Base-by-base conservation (phyloP, 2,888 invertebrate species). In the Adelognathus sp. region DNA sequence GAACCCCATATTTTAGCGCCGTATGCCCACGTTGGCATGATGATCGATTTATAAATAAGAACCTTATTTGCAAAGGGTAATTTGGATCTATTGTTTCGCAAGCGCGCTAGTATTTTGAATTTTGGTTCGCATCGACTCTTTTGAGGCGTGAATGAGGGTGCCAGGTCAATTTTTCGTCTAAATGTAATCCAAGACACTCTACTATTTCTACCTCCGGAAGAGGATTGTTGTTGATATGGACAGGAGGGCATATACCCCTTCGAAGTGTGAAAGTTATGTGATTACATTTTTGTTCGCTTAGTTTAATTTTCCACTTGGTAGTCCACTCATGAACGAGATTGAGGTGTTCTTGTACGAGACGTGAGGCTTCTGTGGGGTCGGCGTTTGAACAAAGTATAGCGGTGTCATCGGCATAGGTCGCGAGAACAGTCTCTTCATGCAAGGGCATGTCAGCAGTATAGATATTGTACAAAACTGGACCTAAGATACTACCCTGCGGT, bases 231-330 rank as follows among this genome's bases (percentile, higher is more conserved):
- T 84, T 76, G 11, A 84, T 21, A 0, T 2, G 14, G 5, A 81
- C 74, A 2, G 63, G 18, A 9, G 73, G 72, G 29, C 67, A 77
- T 7, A 21, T 41, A 1, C 46, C 63, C 61, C 41, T 74, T 73
- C 76, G 79, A 36, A 74, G 76, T 1, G 84, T 82, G 52, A 85
- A 85, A 11, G 81, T 84, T 24, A 85, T 60, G 46, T 85, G 82
- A 3, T 64, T 46, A 6, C 83, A 85, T 82, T 86, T 86, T 0
- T 14, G 6, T 41, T 83, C 81, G 50, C 81, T 86, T 11, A 76
- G 54, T 61, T 84, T 83, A 1, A 84, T 85, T 36, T 70, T 69
- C 85, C 82, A 84, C 56, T 80, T 79, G 9, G 81, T 82, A 11
- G 81, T 46, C 84, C 83, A 21, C 67, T 56, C 2, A 76, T 82